Percentiles rank a stretch among this genome's conserved stretches.
Conservation (phyloP, 2,113 vertebrate species). For the Platycercus adscitus region DNA sequence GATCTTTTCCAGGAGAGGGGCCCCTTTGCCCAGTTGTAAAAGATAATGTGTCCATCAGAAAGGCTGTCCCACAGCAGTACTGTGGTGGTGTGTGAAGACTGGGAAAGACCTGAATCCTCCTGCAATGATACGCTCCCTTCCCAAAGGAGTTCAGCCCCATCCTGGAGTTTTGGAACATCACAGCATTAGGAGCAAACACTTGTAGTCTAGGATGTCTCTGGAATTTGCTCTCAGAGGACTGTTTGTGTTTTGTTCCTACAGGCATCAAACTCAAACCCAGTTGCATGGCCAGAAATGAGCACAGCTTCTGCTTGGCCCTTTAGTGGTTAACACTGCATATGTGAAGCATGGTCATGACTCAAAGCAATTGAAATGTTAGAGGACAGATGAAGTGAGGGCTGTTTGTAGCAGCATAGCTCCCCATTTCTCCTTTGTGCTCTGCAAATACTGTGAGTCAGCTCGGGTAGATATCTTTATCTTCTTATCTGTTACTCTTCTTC, state of each 20-base stretch:
- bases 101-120: background rate
- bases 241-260: background rate
- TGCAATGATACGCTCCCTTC: background rate
- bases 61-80: background rate
- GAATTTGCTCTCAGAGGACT: background rate
- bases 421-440: background rate
- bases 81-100: background rate
- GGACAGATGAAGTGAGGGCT: background rate
- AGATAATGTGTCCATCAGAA: background rate
- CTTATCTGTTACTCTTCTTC: slow-evolving; percentile 10
- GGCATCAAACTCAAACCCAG: background rate
- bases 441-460: background rate
- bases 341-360: background rate
- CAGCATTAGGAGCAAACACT: background rate
- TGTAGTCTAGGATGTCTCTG: background rate
- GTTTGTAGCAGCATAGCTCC: background rate
- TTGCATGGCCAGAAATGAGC: background rate
- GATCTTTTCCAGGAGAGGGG: slow-evolving; percentile 6
- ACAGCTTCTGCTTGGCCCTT: background rate
- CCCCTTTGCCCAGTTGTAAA: background rate
- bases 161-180: background rate
- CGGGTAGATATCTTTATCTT: background rate
- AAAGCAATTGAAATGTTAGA: background rate
- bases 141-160: background rate
- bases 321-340: background rate